Evolutionary conservation across 2,888 invertebrate genomes (phyloP), one percentile per base, ranked within the genome.

Genomic region (Eupsilia transversa): DNA sequence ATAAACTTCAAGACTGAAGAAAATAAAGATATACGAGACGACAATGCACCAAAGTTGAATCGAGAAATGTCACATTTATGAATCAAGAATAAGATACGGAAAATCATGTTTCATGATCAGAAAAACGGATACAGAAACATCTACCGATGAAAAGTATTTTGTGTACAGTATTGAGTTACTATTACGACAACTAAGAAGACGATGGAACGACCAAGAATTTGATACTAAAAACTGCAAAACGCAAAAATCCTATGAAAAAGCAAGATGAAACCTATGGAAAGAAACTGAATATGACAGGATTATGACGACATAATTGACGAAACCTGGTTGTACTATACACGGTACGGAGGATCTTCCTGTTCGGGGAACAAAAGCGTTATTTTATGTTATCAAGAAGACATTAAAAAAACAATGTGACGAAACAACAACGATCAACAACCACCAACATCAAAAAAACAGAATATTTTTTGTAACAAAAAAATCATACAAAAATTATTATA

Each of bases 401-500:
- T 10, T 7, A 59, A 43, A 5, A 4, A 49, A 57, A 38, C 14
- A 71, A 46, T 60, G 38, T 60, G 41, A 79, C 71, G 14, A 46
- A 60, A 69, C 38, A 35, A 67, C 7, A 41, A 61, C 43, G 41
- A 79, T 68, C 67, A 71, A 78, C 57, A 70, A 68, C 68, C 54
- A 74, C 33, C 65, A 79, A 73, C 59, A 56, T 69, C 20, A 75
- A 85, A 74, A 68, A 35, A 69, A 41, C 23, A 41, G 46, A 81
- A 86, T 87, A 80, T 83, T 79, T 82, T 83, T 82, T 85, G 84
- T 84, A 79, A 78, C 66, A 33, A 74, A 76, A 52, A 74, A 72
- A 46, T 14, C 38, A 68, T 46, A 66, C 60, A 72, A 72, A 70
- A 60, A 60, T 65, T 68, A 71, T 81, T 78, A 83, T 85, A 85